Base-by-base conservation (phyloP, 2,888 invertebrate genomes). In the Tricholauxania praeusta region DNA sequence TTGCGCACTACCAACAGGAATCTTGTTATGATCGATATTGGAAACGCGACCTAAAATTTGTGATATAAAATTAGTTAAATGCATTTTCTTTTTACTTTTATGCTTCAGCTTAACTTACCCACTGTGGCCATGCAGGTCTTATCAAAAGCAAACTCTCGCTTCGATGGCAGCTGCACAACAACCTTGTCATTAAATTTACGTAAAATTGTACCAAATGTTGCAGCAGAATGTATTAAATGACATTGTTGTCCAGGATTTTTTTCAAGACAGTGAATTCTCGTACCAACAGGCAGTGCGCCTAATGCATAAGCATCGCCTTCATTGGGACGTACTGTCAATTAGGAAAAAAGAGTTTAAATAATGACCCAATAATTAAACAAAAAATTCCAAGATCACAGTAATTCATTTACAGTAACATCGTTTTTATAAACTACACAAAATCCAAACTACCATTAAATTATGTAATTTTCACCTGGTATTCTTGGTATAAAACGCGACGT, bases 241-340 rank as follows among this genome's bases (percentile, higher is more conserved):
- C 93, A 95, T 0, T 95, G 95, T 39, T 88, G 77, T 0, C 95
- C 95, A 60, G 96, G 94, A 82, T 90, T 91, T 79, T 91, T 92
- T 87, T 98, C 97, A 63, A 99, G 89, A 83, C 93, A 93, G 83
- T 95, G 91, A 1, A 99, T 91, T 62, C 91, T 79, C 0, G 97
- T 98, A 0, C 97, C 97, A 5, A 91, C 78, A 0, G 97, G 95
- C 39, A 99, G 87, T 0, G 98, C 97, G 32, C 98, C 99, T n/a
- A 99, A 85, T 1, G 98, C 94, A 89, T 95, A 95, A 0, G 97
- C 94, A 89, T 99, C 97, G 12, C 99, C 99, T 86, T 98, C 98
- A 78, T 92, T 92, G 0, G 96, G 91, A 80, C 93, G 89, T 1
- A 98, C 96, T 94, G 84, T 78, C 89, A 75, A 60, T 22, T 12